A percentile compares a stretch with the other conserved stretches of the same genome.
These are phyloP conservation scores for Syrista parreyssii DNA, from an alignment of 2,888 invertebrate species.

Conservation along the genomic window DNA sequence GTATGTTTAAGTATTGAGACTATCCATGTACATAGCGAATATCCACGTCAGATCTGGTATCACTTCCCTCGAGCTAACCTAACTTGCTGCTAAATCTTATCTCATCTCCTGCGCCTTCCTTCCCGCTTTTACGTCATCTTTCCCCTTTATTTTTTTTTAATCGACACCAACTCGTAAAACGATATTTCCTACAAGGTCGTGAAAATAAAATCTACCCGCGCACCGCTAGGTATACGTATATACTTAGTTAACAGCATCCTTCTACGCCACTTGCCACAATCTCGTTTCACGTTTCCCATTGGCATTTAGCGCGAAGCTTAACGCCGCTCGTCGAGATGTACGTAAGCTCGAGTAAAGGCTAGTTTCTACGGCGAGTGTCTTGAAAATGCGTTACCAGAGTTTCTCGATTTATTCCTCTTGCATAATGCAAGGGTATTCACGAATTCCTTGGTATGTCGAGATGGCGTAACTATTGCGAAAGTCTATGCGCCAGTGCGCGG, in stretches of 20 bases:
- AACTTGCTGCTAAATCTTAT: no score
- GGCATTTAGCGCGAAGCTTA: not conserved
- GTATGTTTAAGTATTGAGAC: constrained; percentile 21
- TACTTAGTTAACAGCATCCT: not conserved
- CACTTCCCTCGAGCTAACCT: no score
- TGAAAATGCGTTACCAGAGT: not conserved
- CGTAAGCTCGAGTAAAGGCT: not conserved
- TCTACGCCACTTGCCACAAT: not conserved
- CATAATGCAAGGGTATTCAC: not conserved
- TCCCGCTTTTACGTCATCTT: constrained; percentile 2
- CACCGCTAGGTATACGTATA: not conserved
- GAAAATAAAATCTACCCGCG: no score
- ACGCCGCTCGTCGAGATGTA: not conserved
- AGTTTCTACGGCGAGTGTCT: not conserved
- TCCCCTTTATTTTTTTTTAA: not conserved
- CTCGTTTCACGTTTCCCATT: not conserved
- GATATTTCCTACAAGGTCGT: no score
- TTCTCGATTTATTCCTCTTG: not conserved
- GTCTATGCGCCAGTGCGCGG: not conserved
- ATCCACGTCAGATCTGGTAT: no score
- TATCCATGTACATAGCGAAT: no score
- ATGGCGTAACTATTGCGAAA: not conserved
- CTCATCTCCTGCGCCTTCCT: not conserved
- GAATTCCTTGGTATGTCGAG: not conserved
- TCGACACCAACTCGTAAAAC: no score